Evolutionary conservation across 2,888 invertebrate species (phyloP).

Genomic region (Eristalinus sepulchralis): DNA sequence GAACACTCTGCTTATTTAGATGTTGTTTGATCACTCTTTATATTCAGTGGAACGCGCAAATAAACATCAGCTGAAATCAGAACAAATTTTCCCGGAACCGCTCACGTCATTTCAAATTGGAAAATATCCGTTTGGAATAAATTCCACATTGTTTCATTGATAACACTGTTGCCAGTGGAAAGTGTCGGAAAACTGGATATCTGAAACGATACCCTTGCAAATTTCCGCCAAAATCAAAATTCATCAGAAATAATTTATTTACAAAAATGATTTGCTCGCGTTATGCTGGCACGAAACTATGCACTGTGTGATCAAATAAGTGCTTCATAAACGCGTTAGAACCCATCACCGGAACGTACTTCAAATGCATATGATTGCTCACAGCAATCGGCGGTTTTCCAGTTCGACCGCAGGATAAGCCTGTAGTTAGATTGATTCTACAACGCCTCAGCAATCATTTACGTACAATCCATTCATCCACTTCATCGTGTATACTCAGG

Average conservation of each 20-base stretch:
- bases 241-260: slow-evolving; percentile 1
- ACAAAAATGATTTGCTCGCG: background rate
- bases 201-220: background rate
- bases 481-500: background rate
- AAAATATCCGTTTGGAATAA: too few relatives aligned
- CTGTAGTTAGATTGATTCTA: background rate
- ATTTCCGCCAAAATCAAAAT: background rate
- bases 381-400: slow-evolving; percentile 5
- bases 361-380: background rate
- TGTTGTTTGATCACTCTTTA: too few relatives aligned
- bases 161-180: too few relatives aligned
- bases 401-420: background rate
- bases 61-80: too few relatives aligned
- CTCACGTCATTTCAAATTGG: too few relatives aligned
- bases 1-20: too few relatives aligned
- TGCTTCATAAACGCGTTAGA: background rate
- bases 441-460: background rate
- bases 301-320: slow-evolving; percentile 14
- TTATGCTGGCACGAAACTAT: background rate
- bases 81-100: too few relatives aligned
- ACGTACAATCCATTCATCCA: background rate
- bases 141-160: too few relatives aligned
- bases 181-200: background rate
- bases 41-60: too few relatives aligned
- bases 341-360: background rate